These are phyloP conservation scores for Hassar affinis DNA, from an alignment of 2,113 vertebrate species.

Conservation along the genomic window DNA sequence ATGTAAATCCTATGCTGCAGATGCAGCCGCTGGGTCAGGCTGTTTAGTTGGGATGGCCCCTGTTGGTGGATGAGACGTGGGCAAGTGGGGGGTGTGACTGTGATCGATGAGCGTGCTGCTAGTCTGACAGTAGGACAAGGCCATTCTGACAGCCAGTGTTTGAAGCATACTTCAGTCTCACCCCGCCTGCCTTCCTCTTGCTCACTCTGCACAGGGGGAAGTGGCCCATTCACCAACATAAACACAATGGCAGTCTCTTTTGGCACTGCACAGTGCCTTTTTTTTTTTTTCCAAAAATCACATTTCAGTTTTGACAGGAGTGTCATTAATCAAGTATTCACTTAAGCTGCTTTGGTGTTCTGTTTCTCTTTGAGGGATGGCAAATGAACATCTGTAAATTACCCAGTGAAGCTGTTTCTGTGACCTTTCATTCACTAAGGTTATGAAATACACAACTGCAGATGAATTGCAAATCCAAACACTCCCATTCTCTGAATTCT, in stretches of 20 bases:
- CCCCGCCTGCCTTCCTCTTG: constrained; percentile 27
- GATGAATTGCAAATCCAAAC: constrained; percentile 25
- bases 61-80: constrained; percentile 62
- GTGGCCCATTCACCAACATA: constrained; percentile 40
- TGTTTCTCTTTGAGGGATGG: constrained; percentile 39
- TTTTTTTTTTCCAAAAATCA: constrained; percentile 48
- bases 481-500: constrained; percentile 32
- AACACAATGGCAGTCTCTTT: constrained; percentile 49
- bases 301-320: constrained; percentile 48
- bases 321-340: constrained; percentile 51
- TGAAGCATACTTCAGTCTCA: constrained; percentile 53
- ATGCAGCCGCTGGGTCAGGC: constrained; percentile 55
- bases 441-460: not conserved
- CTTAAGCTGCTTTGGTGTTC: constrained; percentile 27
- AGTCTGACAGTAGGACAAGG: constrained; percentile 65
- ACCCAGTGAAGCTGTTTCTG: constrained; percentile 26
- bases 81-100: constrained; percentile 63
- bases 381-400: constrained; percentile 39
- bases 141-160: constrained; percentile 65
- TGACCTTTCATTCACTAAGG: not conserved
- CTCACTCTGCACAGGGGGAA: constrained; percentile 25
- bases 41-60: constrained; percentile 67
- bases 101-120: constrained; percentile 70
- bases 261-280: constrained; percentile 28
- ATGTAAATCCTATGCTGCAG: constrained; percentile 63